phyloP scores from a whole-genome alignment of 2,888 invertebrate genomes.

The Nomada flava region DNA sequence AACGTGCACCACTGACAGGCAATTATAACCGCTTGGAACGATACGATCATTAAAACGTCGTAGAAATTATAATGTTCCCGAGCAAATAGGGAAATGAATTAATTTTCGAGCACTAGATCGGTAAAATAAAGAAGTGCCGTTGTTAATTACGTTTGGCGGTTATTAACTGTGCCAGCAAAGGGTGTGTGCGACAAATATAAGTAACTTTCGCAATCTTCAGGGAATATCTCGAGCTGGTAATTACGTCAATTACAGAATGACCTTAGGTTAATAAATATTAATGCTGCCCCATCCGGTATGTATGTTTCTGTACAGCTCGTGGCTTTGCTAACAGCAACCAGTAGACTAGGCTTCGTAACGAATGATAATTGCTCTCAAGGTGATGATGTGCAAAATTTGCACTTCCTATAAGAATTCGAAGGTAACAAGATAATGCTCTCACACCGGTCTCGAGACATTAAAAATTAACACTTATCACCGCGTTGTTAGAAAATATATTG shows the following conservation, averaged over 20 bases:
- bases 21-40: slow-evolving; percentile 7
- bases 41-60: background rate
- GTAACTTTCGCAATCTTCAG: slow-evolving; percentile 75
- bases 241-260: slow-evolving; percentile 78
- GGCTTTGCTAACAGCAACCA: slow-evolving; percentile 24
- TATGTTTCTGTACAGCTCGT: slow-evolving; percentile 56
- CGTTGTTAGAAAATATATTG: background rate
- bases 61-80: too few relatives aligned
- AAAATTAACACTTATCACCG: too few relatives aligned
- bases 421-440: slow-evolving; percentile 5
- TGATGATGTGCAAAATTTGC: slow-evolving; percentile 47
- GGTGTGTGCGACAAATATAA: slow-evolving; percentile 47
- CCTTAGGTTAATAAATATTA: slow-evolving; percentile 78
- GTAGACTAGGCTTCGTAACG: slow-evolving; percentile 26
- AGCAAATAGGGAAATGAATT: background rate
- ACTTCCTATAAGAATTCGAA: slow-evolving; percentile 33
- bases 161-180: background rate
- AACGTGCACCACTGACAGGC: background rate
- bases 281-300: slow-evolving; percentile 70
- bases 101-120: too few relatives aligned
- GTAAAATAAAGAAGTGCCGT: too few relatives aligned
- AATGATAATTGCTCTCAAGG: slow-evolving; percentile 57
- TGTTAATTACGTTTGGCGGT: background rate
- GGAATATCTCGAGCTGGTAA: slow-evolving; percentile 74
- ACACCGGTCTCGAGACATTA: too few relatives aligned